Base-by-base conservation (phyloP, 2,797 vertebrate species). In the Columba guinea region DNA sequence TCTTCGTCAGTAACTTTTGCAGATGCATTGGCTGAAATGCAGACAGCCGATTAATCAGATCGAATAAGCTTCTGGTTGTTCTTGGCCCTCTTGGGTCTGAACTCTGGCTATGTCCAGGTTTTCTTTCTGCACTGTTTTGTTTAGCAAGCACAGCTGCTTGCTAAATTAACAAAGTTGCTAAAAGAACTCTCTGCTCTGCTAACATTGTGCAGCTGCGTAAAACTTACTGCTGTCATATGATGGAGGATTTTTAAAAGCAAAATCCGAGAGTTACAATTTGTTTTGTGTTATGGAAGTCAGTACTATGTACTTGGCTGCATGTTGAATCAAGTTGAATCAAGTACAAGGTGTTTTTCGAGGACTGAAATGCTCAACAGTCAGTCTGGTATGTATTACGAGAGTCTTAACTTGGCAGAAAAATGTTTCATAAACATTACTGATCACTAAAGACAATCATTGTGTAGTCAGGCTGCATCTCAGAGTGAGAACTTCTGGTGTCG, bases 101-200 rank as follows among this genome's bases (percentile, higher is more conserved):
- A 46, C 68, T 51, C 55, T 53, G 59, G 2, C n/a, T 56, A 2
- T 13, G n/a, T 55, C 55, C 58, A 62, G 35, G 41, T 83, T 91
- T 92, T 76, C 34, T 67, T 63, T 70, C 65, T 73, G 90, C 17
- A 24, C 8, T 14, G 10, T 91, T 89, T 73, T 52, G 49, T 92
- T 93, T 32, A 87, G 56, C 32, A 46, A 67, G 75, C 53, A 65
- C 17, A 67, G 13, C 70, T 59, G 21, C 84, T 64, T 58, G 58
- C 69, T 92, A 84, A 90, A 62, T 67, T 76, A 71, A 62, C 48
- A 52, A 7, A n/a, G 46, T 79, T 74, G 27, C 76, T 83, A 23
- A 73, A 92, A 94, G 85, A 90, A 76, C 63, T 93, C 91, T 91
- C 52, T 90, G 76, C 82, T 94, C 69, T 76, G 73, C 51, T 92